phyloP scores from a whole-genome alignment of 2,113 vertebrate species.

The Thryonomys swinderianus region DNA sequence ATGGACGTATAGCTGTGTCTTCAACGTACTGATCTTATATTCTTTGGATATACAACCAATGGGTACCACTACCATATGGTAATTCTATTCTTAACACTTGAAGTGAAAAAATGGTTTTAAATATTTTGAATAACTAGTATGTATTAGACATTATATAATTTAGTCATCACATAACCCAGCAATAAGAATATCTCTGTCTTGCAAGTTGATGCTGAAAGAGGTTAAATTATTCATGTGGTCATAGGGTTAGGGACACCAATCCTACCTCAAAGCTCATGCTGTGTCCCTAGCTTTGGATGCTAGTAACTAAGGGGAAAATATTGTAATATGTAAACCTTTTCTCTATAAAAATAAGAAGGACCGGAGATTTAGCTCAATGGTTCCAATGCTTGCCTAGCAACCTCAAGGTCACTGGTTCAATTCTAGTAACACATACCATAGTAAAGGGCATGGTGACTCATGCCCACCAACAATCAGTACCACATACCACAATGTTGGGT shows the following conservation, averaged over 20 bases:
- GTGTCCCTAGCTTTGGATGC: background rate
- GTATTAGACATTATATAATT: background rate
- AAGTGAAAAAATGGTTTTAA: background rate
- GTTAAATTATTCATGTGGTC: background rate
- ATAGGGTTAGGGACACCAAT: background rate
- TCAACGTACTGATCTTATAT: background rate
- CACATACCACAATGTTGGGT: no score
- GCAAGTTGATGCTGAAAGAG: background rate
- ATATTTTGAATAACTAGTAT: background rate
- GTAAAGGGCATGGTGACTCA: no score
- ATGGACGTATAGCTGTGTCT: background rate
- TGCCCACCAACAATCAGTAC: no score
- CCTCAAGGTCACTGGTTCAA: no score
- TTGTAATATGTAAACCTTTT: background rate
- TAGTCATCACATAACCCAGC: background rate
- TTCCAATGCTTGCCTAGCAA: no score
- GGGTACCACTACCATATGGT: background rate
- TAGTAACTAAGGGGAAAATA: background rate
- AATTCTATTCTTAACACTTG: background rate
- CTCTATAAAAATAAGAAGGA: background rate
- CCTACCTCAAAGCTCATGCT: background rate
- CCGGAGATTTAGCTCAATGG: no score
- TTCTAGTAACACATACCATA: no score
- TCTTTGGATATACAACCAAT: background rate
- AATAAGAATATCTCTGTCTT: background rate